Base-by-base conservation (phyloP, 2,113 vertebrate species). In the Triplophysa tibetana region DNA sequence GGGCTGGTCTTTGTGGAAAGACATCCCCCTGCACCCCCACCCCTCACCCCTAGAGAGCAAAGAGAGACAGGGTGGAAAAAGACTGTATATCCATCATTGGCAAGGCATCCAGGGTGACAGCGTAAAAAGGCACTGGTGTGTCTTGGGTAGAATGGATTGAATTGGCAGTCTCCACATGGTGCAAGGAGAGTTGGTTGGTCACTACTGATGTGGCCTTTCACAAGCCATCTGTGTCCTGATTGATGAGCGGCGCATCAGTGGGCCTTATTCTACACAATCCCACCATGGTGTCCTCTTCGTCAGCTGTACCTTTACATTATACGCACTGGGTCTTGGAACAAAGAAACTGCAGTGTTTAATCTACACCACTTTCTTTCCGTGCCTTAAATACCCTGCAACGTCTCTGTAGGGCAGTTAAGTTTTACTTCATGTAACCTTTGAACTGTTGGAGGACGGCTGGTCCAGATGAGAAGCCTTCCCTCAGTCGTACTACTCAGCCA, bases 1-100 rank as follows among this genome's bases (percentile, higher is more conserved):
- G 92, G 91, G 90, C 91, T 94, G 92, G 92, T 93, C 89, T 83
- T 94, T 89, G 90, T 94, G 90, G 90, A 91, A 89, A 91, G 89
- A 93, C 85, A 87, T 84, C 83, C 60, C 75, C n/a, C 54, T 80
- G 76, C 67, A 69, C 81, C 56, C 81, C 78, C 63, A 67, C 52
- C 70, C 76, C 61, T 68, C 45, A 63, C 81, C 79, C 79, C 75
- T 7, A 26, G 81, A 83, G 78, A 83, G 5, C 69, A 75, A 65
- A 74, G 75, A 69, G 70, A 21, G 79, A 82, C 66, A 63, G 58
- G 58, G 56, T 75, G 74, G 24, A 76, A 84, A 79, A 84, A 56
- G 77, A 70, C 85, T 84, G 87, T 90, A 83, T 90, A 91, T 93
- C 90, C 90, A 89, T 94, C 88, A 85, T 84, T 87, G 89, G 88